Base-by-base conservation (phyloP, 2,888 invertebrate genomes). In the Gonocerus acuteangulatus region DNA sequence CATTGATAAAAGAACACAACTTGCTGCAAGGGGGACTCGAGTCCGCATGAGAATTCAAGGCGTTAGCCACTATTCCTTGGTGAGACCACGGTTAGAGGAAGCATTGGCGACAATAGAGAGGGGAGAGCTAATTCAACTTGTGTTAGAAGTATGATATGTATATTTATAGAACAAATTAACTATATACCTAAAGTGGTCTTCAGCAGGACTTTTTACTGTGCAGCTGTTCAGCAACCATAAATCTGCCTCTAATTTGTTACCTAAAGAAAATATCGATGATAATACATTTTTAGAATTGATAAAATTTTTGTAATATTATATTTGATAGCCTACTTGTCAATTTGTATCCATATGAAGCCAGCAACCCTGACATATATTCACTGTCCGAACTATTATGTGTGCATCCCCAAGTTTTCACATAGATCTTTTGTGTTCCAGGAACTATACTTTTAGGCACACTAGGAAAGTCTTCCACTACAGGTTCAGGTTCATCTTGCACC, bases 311-410 rank as follows among this genome's bases (percentile, higher is more conserved):
- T n/a, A n/a, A n/a, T n/a, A 60, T 51, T 60, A 2, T 19, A 15
- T 27, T 9, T 27, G 27, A 27, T 6, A 21, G 15, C 27, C 9
- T 69, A 78, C 78, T 75, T 0, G 88, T 89, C 48, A 95, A 78
- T 60, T 80, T 82, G 73, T 95, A 96, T 0, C 95, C 96, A 70
- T 87, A 89, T 0, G 87, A 82, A 0, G 90, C 86, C 61, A 99
- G 76, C 69, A 95, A 85, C 0, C 97, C 97, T 0, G 95, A 94
- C 97, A 99, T 99, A 73, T 99, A 99, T 77, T 99, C 97, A 1
- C 93, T 89, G 74, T 99, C 97, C 0, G 95, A 95, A 73, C 85
- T 95, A 75, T 99, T 99, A 77, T 99, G 97, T 0, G 95, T 89
- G 74, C 96, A 97, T 2, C 96, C 96, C 96, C 95, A 96, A 61